Percentiles rank a stretch among this genome's conserved stretches.
phyloP scores from a whole-genome alignment of 92 coral and sea anemone species.

The Paragorgia papillata region DNA sequence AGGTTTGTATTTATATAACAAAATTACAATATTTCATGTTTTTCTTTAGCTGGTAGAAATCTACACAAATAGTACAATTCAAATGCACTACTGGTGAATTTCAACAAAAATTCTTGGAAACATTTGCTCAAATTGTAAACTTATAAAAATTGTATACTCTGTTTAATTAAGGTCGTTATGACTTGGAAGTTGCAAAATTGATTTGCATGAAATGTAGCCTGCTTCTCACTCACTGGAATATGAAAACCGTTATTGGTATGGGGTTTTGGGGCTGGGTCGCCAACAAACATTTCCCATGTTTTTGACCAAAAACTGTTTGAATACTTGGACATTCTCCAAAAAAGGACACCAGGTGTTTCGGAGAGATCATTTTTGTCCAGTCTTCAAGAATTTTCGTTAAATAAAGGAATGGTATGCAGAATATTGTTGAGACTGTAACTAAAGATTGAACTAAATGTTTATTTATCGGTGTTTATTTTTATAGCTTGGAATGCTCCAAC shows the following conservation, averaged over 20 bases:
- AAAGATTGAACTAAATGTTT: too few species aligned
- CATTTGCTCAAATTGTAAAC: too few species aligned
- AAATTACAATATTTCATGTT: too few species aligned
- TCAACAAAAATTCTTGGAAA: too few species aligned
- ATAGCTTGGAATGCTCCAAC: too few species aligned
- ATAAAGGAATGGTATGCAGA: conserved; percentile 5
- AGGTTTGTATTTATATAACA: too few species aligned
- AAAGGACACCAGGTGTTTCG: conserved; percentile 2
- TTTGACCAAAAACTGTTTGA: conserved; percentile 15
- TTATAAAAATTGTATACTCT: too few species aligned
- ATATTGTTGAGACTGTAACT: too few species aligned
- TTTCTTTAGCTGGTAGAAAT: too few species aligned
- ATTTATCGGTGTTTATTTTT: too few species aligned
- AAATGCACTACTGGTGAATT: too few species aligned
- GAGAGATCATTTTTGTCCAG: conserved; percentile 14
- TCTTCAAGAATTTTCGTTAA: conserved; percentile 9
- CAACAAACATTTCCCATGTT: conserved; percentile 1
- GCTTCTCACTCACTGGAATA: conserved; percentile 8
- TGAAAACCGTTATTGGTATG: conserved; percentile 17
- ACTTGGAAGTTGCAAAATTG: conserved; percentile 13
- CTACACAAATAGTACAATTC: too few species aligned
- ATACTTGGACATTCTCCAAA: conserved; percentile 17
- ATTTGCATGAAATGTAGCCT: neutral
- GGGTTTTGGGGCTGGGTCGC: conserved; percentile 26
- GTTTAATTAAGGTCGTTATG: conserved; percentile 33